Evolutionary conservation across 2,888 invertebrate genomes (phyloP), one percentile per base, ranked within the genome.

Genomic region (Platypus cylindrus): DNA sequence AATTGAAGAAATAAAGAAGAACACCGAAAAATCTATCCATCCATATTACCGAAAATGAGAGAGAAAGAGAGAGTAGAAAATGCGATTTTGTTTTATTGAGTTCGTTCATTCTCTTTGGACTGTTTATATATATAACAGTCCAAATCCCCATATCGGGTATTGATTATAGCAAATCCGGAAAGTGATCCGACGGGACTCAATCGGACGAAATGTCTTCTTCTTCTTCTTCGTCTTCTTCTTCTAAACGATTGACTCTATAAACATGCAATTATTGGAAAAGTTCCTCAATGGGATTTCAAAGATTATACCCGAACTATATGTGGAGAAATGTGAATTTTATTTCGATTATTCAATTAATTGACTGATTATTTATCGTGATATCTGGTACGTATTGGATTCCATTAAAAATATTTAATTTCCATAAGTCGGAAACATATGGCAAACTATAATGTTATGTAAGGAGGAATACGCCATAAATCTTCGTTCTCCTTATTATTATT

Each of bases 11-110:
- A n/a, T n/a, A n/a, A n/a, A 7, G 20, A 20, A 9, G 20, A 20
- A 20, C 20, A 20, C 7, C 7, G 20, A 20, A 20, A 20, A 20
- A 20, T 20, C 9, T 20, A 20, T 20, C 5, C 20, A 20, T 7
- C 5, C 9, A 20, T 7, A 20, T 9, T 20, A 20, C 20, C 20
- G 20, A 9, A 9, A 20, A 20, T 9, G 9, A 20, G 20, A 20
- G 20, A 20, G 20, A 20, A 9, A 20, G 20, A 20, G 20, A 20
- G 20, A 20, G 20, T 20, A 9, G 9, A 11, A 26, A 11, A n/a
- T 58, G 57, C 58, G 62, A 62, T 62, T 24, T 60, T 62, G 60
- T 60, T 60, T 60, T 62, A 60, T 62, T 60, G 61, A 56, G 56
- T 58, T 54, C n/a, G n/a, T n/a, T n/a, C n/a, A n/a, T n/a, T n/a